Evolutionary conservation across 2,888 invertebrate genomes (phyloP).

Genomic region (Hartigia nigra): DNA sequence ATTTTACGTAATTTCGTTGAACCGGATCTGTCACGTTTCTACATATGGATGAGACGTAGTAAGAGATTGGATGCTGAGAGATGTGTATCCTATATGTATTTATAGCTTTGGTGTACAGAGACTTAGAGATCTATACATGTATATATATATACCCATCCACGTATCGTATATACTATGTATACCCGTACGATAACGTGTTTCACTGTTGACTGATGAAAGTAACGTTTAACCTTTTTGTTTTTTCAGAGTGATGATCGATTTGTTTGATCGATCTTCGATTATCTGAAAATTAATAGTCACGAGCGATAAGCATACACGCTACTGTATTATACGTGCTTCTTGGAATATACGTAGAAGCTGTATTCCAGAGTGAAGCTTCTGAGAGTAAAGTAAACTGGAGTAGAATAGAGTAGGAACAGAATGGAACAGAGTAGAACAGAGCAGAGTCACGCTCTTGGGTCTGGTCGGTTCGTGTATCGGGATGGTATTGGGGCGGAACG

Average conservation of each 20-base stretch:
- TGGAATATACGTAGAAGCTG: neutral
- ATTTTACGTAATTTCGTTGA: neutral
- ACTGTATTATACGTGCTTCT: neutral
- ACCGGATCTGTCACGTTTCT: neutral
- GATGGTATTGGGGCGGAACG: constrained; percentile 50
- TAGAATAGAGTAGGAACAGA: neutral
- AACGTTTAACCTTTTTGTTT: neutral
- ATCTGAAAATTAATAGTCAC: neutral
- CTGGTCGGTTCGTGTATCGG: constrained; percentile 37
- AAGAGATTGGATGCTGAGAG: neutral
- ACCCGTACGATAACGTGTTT: neutral
- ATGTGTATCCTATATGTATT: neutral
- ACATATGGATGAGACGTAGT: neutral
- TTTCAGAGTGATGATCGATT: neutral
- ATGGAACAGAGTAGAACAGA: neutral
- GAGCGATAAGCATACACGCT: neutral
- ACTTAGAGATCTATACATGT: neutral
- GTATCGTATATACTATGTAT: neutral
- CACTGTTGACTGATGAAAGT: neutral
- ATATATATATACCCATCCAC: neutral
- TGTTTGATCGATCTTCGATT: neutral
- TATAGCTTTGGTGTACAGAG: neutral
- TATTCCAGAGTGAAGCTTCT: neutral
- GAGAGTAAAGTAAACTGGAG: neutral
- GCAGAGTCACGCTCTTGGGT: constrained; percentile 7